Base-by-base conservation (phyloP, 2,888 invertebrate species). In the Peribatodes rhomboidaria region DNA sequence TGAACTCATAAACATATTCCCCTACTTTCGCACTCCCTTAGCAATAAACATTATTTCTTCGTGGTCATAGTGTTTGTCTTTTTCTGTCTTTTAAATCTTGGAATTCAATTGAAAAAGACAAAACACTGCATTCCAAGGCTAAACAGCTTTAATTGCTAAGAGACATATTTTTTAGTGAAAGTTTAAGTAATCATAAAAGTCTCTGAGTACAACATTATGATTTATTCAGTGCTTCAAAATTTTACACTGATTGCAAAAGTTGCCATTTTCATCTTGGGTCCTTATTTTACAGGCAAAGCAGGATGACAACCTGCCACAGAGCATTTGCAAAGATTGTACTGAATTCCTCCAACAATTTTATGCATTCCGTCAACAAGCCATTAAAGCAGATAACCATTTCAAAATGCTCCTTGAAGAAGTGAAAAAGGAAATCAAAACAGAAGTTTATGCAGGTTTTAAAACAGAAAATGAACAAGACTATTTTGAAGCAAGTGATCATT, bases 231-330 rank as follows among this genome's bases (percentile, higher is more conserved):
- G 14, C n/a, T 14, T n/a, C 39, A 39, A n/a, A 4, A n/a, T 14
- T 39, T 39, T 14, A 27, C 14, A 39, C 13, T 39, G n/a, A n/a
- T 39, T 13, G 4, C 14, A 10, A 7, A 27, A 27, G 27, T 27
- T 2, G 27, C n/a, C 4, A 7, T 0, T 39, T 44, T 44, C 2
- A 44, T 44, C 14, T 14, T 27, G 27, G 2, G 13, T 33, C 2
- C 6, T 57, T 67, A 54, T 53, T 35, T 83, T 77, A 20, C 76
- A 94, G 94, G 81, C 90, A 1, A 73, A 78, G 13, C 78, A 81
- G 71, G 92, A 92, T 42, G 95, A 96, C 85, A 94, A 94, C 41
- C 79, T 96, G 59, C 95, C 95, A 0, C 94, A 95, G 75, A 90
- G 90, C 58, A 86, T 96, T 52, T 96, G 96, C 75, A 74, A 85